A percentile compares a stretch with the other conserved stretches of the same genome.
These are phyloP conservation scores for Procavia capensis DNA, from an alignment of 2,113 vertebrate species.

Conservation along the genomic window DNA sequence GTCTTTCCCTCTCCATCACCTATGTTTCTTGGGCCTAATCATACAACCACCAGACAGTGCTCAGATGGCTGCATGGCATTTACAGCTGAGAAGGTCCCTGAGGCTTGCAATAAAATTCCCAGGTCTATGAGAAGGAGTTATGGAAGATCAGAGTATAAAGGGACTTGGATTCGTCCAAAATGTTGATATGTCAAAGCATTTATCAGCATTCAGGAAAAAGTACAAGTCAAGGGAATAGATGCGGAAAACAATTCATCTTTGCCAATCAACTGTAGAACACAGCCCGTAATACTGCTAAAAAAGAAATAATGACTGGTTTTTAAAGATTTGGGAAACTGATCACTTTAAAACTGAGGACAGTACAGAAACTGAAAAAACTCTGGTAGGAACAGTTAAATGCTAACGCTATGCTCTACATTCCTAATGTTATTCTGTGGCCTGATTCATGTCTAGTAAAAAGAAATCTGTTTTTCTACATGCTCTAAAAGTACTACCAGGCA, in stretches of 20 bases:
- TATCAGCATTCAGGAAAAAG: conserved; percentile 29
- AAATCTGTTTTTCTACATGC: conserved; percentile 16
- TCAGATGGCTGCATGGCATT: neutral
- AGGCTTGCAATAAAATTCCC: neutral
- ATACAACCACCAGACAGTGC: neutral
- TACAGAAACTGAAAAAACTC: conserved; percentile 25
- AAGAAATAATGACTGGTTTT: neutral
- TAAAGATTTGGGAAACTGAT: conserved; percentile 7
- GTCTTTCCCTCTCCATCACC: too few relatives aligned
- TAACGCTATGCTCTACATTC: neutral
- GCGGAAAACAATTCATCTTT: neutral
- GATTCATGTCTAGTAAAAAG: conserved; percentile 3
- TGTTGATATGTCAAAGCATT: conserved; percentile 15
- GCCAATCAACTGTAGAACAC: neutral
- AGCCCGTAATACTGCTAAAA: neutral
- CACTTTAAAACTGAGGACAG: conserved; percentile 25
- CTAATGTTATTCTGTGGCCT: neutral
- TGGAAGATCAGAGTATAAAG: neutral
- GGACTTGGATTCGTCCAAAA: neutral
- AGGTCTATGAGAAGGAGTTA: conserved; percentile 5
- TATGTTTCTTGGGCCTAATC: neutral
- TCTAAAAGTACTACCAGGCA: conserved; percentile 37
- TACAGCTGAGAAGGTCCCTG: neutral
- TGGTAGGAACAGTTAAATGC: neutral
- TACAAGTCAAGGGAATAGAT: conserved; percentile 12